phyloP scores from a whole-genome alignment of 2,888 invertebrate species.

The Chymomyza fuscimana region DNA sequence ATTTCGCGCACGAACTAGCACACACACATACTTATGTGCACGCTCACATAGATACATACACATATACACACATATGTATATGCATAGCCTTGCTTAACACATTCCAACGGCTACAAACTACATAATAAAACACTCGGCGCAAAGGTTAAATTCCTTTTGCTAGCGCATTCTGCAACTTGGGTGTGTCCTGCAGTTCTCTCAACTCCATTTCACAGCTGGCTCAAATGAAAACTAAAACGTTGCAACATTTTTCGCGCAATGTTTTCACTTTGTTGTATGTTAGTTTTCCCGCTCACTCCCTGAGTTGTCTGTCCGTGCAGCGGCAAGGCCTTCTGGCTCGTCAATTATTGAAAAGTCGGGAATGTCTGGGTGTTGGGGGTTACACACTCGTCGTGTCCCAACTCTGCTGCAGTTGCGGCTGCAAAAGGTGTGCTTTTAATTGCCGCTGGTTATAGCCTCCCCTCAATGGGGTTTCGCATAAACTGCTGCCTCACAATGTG shows the following conservation, averaged over 20 bases:
- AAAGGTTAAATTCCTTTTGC: constrained; percentile 66
- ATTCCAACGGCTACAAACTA: constrained; percentile 59
- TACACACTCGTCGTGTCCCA: background rate
- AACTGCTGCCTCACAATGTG: constrained; percentile 19
- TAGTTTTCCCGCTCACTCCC: background rate
- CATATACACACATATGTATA: constrained; percentile 21
- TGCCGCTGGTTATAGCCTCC: constrained; percentile 60
- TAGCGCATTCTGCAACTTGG: constrained; percentile 17
- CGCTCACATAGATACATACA: constrained; percentile 15
- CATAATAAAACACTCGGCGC: constrained; percentile 71
- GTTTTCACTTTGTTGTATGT: constrained; percentile 55
- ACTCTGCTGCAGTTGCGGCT: constrained; percentile 27
- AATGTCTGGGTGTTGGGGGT: background rate
- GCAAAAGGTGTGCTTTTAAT: constrained; percentile 75
- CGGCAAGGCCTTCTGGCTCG: constrained; percentile 34
- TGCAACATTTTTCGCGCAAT: constrained; percentile 64
- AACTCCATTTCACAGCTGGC: background rate
- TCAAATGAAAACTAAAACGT: constrained; percentile 67
- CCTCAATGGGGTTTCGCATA: constrained; percentile 13
- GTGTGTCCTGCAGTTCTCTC: constrained; percentile 4
- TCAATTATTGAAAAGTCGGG: constrained; percentile 67
- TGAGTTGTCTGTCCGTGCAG: background rate
- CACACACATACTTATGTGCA: constrained; percentile 13
- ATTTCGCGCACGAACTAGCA: constrained; percentile 72
- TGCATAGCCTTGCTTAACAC: constrained; percentile 47